Conservation (phyloP, 2,113 vertebrate species). For the Gambusia holbrooki region DNA sequence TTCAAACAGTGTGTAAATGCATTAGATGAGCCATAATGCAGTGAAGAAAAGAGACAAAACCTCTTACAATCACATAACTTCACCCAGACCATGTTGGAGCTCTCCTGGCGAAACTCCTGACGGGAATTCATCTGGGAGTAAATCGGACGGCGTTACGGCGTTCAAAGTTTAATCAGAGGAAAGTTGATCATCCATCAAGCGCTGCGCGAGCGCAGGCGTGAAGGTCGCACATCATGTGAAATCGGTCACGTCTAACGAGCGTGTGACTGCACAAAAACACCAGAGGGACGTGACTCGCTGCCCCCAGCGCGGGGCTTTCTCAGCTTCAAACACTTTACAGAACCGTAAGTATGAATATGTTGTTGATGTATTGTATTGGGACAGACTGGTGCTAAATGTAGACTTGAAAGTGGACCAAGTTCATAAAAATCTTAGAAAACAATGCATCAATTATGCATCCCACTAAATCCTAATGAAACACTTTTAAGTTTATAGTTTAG, state of each 20-base stretch:
- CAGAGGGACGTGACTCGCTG: conserved; percentile 10
- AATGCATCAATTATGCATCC: too few relatives aligned
- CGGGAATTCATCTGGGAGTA: conserved; percentile 10
- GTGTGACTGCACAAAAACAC: conserved; percentile 37
- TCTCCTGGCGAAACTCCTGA: conserved; percentile 24
- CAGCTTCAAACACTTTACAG: not conserved
- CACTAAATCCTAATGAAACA: too few relatives aligned
- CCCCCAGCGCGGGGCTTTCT: not conserved
- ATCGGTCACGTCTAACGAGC: conserved; percentile 33
- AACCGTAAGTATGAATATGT: too few relatives aligned
- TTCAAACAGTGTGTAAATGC: conserved; percentile 25
- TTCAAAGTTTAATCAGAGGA: conserved; percentile 50
- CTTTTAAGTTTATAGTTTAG: too few relatives aligned
- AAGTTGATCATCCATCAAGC: conserved; percentile 42
- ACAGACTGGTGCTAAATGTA: too few relatives aligned
- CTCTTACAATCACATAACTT: conserved; percentile 36
- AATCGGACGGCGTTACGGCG: conserved; percentile 23
- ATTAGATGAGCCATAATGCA: conserved; percentile 33
- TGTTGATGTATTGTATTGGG: too few relatives aligned
- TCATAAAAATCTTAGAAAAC: too few relatives aligned
- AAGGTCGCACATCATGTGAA: conserved; percentile 42
- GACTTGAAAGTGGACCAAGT: too few relatives aligned
- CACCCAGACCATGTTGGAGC: conserved; percentile 22
- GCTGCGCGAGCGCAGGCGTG: not conserved
- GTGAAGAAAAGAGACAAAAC: conserved; percentile 45